Evolutionary conservation across 2,113 vertebrate species (phyloP), one percentile per base, ranked within the genome.

Genomic region (Poecile atricapillus): DNA sequence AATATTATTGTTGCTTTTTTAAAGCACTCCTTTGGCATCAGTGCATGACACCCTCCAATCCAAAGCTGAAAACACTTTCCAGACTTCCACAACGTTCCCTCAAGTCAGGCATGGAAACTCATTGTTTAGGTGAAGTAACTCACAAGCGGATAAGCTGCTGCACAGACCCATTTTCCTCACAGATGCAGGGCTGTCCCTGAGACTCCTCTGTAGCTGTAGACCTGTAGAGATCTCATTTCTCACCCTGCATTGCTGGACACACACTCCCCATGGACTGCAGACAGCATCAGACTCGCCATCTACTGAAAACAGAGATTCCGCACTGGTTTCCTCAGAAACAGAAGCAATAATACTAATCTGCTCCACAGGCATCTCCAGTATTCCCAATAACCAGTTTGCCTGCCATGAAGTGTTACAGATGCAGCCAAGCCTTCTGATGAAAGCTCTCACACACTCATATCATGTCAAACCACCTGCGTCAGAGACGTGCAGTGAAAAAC

Each of bases 261-360:
- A 46, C 4, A 22, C 83, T 92, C 58, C 80, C 93, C 86, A 44
- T 5, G 28, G 86, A 55, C 56, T 1, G 4, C 68, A 75, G 88
- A 43, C 55, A 1, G 64, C 30, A 4, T 44, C 90, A 80, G 31
- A 35, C 87, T 85, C 46, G 16, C n/a, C 55, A 23, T 59, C 52
- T 23, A 33, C 68, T 33, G 82, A n/a, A 71, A 83, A 37, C 39
- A 33, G 30, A 73, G 70, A 95, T 96, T 94, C 93, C 85, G 0
- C 28, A 0, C 9, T 41, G 56, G 95, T 97, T 81, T 94, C 96
- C 95, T 64, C 90, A 89, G 96, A 56, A 95, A 95, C 94, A 88
- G 83, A 80, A 80, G 90, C 81, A 84, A 3, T 73, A 87, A 63
- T 10, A 89, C 77, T 64, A n/a, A 87, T 93, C 91, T 80, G 62